Evolutionary conservation across 2,888 invertebrate genomes (phyloP).

Genomic region (Diaphora mendica): DNA sequence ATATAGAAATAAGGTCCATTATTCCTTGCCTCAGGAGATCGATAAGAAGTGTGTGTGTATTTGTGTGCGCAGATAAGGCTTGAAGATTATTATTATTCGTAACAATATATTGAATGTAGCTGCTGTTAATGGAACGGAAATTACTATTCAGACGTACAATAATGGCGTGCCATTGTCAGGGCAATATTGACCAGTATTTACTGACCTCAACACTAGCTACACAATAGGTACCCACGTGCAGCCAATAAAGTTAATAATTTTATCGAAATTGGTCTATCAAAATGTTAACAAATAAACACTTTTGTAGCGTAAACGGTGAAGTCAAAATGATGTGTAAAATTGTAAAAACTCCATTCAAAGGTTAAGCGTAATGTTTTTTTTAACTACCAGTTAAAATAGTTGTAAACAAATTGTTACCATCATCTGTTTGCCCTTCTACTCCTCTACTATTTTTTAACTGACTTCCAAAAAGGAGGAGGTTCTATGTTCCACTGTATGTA

Average conservation of each 20-base stretch:
- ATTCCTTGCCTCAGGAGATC: too few relatives aligned
- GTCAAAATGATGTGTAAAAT: neutral
- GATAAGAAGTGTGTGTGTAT: too few relatives aligned
- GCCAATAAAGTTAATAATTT: conserved; percentile 1
- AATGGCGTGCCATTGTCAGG: conserved; percentile 18
- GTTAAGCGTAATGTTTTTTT: neutral
- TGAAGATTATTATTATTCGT: too few relatives aligned
- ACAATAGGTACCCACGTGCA: conserved; percentile 15
- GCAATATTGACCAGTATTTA: neutral
- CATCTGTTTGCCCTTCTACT: neutral
- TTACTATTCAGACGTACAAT: conserved; percentile 11
- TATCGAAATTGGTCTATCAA: neutral
- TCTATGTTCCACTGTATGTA: too few relatives aligned
- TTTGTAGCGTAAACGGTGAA: conserved; percentile 3
- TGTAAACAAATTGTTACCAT: neutral
- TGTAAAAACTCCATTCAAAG: neutral
- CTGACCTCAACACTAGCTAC: conserved; percentile 1
- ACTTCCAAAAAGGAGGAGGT: too few relatives aligned
- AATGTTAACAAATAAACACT: neutral
- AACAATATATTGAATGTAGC: neutral
- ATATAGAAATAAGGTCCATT: too few relatives aligned
- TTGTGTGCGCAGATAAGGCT: too few relatives aligned
- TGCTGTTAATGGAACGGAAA: neutral
- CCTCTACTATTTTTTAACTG: neutral
- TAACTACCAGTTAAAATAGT: neutral